A percentile compares a stretch with the other conserved stretches of the same genome.
These are phyloP conservation scores for Otus scops DNA, from an alignment of 2,797 vertebrate species.

Conservation along the genomic window DNA sequence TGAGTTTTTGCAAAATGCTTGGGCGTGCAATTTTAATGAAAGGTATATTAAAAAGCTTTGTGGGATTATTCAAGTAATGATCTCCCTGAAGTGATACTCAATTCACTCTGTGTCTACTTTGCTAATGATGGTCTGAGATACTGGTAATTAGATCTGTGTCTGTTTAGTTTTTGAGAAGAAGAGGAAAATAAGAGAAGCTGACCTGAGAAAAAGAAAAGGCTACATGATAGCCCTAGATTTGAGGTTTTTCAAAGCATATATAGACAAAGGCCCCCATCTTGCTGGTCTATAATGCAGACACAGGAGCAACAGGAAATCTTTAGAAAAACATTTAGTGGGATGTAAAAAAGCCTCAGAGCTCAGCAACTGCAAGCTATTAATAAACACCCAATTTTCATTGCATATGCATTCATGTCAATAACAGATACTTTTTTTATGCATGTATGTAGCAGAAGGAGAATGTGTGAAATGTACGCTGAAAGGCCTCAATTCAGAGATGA, in stretches of 20 bases:
- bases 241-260: neutral
- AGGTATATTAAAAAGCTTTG: neutral
- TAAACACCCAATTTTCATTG: neutral
- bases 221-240: neutral
- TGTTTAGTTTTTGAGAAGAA: neutral
- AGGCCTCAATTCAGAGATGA: neutral
- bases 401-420: neutral
- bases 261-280: neutral
- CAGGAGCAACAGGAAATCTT: neutral
- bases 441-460: neutral
- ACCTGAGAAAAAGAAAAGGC: neutral
- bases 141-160: neutral
- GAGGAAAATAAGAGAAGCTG: neutral
- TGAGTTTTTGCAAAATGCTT: neutral
- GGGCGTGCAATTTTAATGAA: neutral
- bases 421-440: neutral
- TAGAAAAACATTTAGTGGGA: neutral
- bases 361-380: neutral
- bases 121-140: neutral
- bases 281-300: neutral
- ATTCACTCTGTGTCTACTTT: neutral
- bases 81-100: constrained; percentile 22
- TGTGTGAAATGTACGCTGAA: neutral
- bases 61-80: neutral
- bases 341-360: neutral